Conservation (phyloP, 2,888 invertebrate genomes). For the Pocota personata region DNA sequence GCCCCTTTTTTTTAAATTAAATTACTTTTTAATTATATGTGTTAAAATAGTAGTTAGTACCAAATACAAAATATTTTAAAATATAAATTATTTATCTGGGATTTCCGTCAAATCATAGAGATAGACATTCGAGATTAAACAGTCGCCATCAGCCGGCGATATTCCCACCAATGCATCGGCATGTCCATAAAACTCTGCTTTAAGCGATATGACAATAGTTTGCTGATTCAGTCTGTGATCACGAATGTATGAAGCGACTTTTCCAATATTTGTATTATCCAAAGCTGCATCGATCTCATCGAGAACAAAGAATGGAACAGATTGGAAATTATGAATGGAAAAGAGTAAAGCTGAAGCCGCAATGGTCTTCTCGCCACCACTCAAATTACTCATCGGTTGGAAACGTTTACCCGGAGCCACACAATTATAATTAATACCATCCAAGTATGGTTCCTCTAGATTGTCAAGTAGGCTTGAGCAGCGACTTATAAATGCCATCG, state of each 20-base stretch:
- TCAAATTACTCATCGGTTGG: slow-evolving; percentile 99
- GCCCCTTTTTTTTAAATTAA: slow-evolving; percentile 2
- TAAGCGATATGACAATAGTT: slow-evolving; percentile 99
- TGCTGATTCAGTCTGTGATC: slow-evolving; percentile 95
- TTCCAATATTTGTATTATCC: slow-evolving; percentile 99
- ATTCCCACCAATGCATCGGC: slow-evolving; percentile 99
- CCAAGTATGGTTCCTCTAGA: slow-evolving; percentile 99
- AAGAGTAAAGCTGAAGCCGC: slow-evolving; percentile 98
- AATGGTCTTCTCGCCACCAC: slow-evolving; percentile 99
- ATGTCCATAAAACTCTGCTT: slow-evolving; percentile 99
- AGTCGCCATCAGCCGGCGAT: slow-evolving; percentile 97
- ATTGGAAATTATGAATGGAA: slow-evolving; percentile 98
- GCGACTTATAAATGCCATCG: slow-evolving; percentile 98
- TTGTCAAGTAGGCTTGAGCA: slow-evolving; percentile 98
- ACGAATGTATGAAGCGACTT: slow-evolving; percentile 98
- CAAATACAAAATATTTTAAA: slow-evolving; percentile 60
- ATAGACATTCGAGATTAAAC: slow-evolving; percentile 83
- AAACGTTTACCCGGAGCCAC: slow-evolving; percentile 99
- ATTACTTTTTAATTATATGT: neutral
- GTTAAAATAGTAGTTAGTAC: slow-evolving; percentile 42
- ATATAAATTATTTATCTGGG: slow-evolving; percentile 78
- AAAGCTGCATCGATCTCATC: slow-evolving; percentile 99
- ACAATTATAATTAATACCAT: slow-evolving; percentile 99
- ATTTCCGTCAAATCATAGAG: slow-evolving; percentile 81
- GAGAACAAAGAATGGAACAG: slow-evolving; percentile 99